phyloP scores from a whole-genome alignment of 2,797 vertebrate genomes.

The Cuniculus paca region DNA sequence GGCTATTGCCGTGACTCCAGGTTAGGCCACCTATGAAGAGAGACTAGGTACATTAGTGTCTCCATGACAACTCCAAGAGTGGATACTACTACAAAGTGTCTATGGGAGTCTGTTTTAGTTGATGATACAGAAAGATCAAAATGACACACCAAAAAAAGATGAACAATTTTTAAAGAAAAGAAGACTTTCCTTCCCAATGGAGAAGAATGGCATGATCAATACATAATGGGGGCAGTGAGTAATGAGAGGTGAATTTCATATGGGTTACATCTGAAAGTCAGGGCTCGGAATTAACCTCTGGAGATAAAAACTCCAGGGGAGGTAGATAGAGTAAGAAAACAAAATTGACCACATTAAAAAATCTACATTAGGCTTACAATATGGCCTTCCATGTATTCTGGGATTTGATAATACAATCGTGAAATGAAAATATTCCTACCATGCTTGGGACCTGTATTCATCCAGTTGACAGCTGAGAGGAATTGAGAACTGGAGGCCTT shows the following conservation, averaged over 20 bases:
- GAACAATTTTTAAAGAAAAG: not conserved
- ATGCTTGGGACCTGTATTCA: not conserved
- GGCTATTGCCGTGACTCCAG: not conserved
- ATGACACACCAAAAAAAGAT: slow-evolving; percentile 8
- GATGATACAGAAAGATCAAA: not conserved
- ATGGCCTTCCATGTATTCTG: not conserved
- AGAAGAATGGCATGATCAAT: not conserved
- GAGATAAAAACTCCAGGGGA: not conserved
- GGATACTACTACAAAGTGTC: not conserved
- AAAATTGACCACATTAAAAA: not conserved
- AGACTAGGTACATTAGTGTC: not conserved
- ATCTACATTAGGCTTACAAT: not conserved
- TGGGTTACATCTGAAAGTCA: not conserved
- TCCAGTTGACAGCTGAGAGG: not conserved
- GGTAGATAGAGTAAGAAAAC: not conserved
- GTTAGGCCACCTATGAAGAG: slow-evolving; percentile 51
- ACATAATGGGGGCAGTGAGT: not conserved
- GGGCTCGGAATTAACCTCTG: not conserved
- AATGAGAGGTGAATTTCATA: not conserved
- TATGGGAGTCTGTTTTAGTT: not conserved
- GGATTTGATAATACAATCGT: not conserved
- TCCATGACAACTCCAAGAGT: slow-evolving; percentile 50
- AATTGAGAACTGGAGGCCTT: not conserved
- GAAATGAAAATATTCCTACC: not conserved
- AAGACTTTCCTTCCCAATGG: not conserved